phyloP scores from a whole-genome alignment of 2,797 vertebrate genomes.

The Centropyge bicolor region DNA sequence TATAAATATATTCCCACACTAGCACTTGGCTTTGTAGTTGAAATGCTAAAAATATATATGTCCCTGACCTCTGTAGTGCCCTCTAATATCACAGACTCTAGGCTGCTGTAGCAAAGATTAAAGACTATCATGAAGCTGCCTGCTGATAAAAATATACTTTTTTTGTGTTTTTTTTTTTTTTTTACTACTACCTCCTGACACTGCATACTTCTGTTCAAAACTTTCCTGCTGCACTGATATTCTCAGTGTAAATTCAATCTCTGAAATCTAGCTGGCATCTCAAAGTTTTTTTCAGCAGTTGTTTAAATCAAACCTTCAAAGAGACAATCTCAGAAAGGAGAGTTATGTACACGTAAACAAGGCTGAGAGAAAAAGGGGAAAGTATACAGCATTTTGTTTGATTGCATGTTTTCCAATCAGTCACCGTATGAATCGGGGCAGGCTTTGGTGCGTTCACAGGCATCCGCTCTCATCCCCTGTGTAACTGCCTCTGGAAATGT shows the following conservation, averaged over 20 bases:
- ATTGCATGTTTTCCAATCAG: conserved; percentile 8
- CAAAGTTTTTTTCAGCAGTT: not conserved
- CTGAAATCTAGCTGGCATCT: not conserved
- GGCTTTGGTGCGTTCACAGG: conserved; percentile 23
- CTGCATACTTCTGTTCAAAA: not conserved
- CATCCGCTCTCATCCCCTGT: conserved; percentile 16
- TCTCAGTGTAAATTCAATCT: not conserved
- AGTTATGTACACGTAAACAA: not conserved
- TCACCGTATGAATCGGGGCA: conserved; percentile 10
- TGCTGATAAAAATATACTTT: not conserved
- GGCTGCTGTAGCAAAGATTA: not conserved
- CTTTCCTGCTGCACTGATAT: not conserved
- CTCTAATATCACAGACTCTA: conserved; percentile 4
- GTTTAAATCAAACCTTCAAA: not conserved
- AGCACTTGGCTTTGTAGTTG: not conserved
- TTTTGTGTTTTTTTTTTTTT: no score
- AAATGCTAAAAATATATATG: not conserved
- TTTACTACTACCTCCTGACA: not conserved
- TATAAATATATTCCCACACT: conserved; percentile 7
- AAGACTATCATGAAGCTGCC: not conserved
- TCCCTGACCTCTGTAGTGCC: not conserved
- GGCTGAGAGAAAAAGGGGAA: not conserved
- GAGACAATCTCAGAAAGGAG: not conserved
- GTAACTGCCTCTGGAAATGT: conserved; percentile 21
- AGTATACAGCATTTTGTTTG: conserved; percentile 6